Percentiles rank a stretch among this genome's conserved stretches.
Conservation (phyloP, 2,888 invertebrate species). For the Apomyelois bistriatella region DNA sequence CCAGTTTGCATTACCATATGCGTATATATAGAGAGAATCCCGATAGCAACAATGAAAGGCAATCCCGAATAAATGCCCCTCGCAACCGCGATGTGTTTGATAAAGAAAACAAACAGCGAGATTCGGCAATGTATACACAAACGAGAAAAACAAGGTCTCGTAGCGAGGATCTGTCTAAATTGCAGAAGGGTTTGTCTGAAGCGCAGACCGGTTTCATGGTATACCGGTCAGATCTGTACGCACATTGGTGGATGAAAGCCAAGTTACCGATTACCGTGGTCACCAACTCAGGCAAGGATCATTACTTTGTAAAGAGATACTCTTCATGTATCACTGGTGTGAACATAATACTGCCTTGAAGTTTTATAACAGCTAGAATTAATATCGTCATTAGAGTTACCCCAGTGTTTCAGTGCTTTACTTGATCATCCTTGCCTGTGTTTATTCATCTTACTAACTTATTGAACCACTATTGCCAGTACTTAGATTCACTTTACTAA, state of each 20-base stretch:
- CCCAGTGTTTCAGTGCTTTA: slow-evolving; percentile 80
- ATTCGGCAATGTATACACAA: slow-evolving; percentile 34
- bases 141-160: slow-evolving; percentile 63
- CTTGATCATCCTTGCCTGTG: slow-evolving; percentile 81
- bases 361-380: slow-evolving; percentile 74
- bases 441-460: slow-evolving; percentile 77
- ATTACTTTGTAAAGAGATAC: slow-evolving; percentile 78
- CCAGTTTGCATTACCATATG: slow-evolving; percentile 76
- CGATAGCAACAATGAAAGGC: slow-evolving; percentile 42
- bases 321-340: slow-evolving; percentile 78
- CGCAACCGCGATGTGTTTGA: slow-evolving; percentile 58
- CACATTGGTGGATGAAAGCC: slow-evolving; percentile 96
- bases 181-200: slow-evolving; percentile 63
- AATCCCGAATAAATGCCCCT: slow-evolving; percentile 48
- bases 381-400: slow-evolving; percentile 70
- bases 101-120: slow-evolving; percentile 41
- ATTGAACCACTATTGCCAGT: slow-evolving; percentile 61
- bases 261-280: slow-evolving; percentile 85
- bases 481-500: slow-evolving; percentile 58
- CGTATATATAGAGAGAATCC: slow-evolving; percentile 67
- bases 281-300: slow-evolving; percentile 81
- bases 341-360: slow-evolving; percentile 76
- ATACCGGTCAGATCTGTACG: slow-evolving; percentile 91
- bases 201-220: slow-evolving; percentile 74
- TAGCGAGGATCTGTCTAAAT: slow-evolving; percentile 70